Conservation (phyloP, 2,113 vertebrate species). For the Eupsittula cactorum region DNA sequence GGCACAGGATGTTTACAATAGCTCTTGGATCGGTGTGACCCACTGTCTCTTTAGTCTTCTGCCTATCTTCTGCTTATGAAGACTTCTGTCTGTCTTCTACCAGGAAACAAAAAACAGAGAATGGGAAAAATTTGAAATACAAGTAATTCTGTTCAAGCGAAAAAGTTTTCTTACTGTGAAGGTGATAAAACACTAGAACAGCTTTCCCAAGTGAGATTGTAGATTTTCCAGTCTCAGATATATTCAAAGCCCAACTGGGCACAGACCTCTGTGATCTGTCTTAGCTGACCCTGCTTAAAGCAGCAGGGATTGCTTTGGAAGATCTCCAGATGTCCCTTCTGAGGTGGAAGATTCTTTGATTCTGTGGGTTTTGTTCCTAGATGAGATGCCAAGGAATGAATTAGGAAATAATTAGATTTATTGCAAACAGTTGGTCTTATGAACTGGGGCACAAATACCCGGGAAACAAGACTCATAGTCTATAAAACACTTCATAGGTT, state of each 20-base stretch:
- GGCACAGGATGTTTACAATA: background rate
- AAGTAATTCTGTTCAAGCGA: background rate
- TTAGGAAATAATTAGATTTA: background rate
- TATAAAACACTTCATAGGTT: background rate
- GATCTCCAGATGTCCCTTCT: background rate
- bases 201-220: background rate
- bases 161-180: background rate
- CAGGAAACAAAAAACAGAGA: background rate
- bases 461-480: background rate
- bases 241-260: background rate
- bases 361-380: background rate
- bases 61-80: background rate
- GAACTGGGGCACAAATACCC: background rate
- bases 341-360: background rate
- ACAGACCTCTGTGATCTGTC: background rate
- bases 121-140: background rate
- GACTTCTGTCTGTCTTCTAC: background rate
- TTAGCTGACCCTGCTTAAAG: background rate
- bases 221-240: background rate
- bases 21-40: background rate
- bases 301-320: background rate
- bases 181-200: background rate
- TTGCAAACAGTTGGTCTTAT: background rate
- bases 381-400: background rate
- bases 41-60: background rate